These are phyloP conservation scores for Yponomeuta plumbellus DNA, from an alignment of 2,888 invertebrate species.

Conservation along the genomic window DNA sequence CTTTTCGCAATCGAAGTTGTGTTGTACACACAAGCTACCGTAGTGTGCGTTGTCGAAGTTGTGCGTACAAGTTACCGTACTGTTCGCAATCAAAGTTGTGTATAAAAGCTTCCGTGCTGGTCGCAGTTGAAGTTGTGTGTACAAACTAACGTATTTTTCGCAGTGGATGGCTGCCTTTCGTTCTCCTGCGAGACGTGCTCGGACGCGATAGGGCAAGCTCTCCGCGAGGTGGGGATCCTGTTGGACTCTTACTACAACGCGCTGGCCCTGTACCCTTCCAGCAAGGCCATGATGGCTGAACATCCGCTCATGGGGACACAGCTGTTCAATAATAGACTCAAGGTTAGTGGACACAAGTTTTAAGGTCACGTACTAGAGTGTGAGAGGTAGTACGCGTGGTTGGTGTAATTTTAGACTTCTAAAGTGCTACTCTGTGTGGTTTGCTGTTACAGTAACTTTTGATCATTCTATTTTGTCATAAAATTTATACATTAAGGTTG, in stretches of 20 bases:
- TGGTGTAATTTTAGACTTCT: not conserved
- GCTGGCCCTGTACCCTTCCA: constrained; percentile 89
- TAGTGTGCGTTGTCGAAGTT: too few relatives aligned
- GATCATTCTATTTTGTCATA: too few relatives aligned
- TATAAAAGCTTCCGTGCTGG: too few relatives aligned
- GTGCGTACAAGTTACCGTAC: too few relatives aligned
- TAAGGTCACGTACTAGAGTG: not conserved
- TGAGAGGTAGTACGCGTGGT: not conserved
- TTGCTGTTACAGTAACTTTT: too few relatives aligned
- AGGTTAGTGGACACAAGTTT: constrained; percentile 46
- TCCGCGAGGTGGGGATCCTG: constrained; percentile 84
- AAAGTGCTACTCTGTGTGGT: too few relatives aligned
- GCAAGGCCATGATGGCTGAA: constrained; percentile 84
- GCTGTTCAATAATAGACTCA: constrained; percentile 80
- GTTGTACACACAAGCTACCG: too few relatives aligned
- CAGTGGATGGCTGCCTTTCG: constrained; percentile 79
- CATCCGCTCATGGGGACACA: constrained; percentile 82
- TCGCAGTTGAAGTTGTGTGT: too few relatives aligned
- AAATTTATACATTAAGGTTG: too few relatives aligned
- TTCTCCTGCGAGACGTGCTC: constrained; percentile 84
- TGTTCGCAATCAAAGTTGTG: too few relatives aligned
- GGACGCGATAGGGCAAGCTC: constrained; percentile 83
- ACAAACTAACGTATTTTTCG: not conserved
- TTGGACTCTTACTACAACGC: constrained; percentile 85
- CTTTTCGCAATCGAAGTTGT: too few relatives aligned